These are phyloP conservation scores for Takifugu ocellatus DNA, from an alignment of 2,797 vertebrate species.

Conservation along the genomic window DNA sequence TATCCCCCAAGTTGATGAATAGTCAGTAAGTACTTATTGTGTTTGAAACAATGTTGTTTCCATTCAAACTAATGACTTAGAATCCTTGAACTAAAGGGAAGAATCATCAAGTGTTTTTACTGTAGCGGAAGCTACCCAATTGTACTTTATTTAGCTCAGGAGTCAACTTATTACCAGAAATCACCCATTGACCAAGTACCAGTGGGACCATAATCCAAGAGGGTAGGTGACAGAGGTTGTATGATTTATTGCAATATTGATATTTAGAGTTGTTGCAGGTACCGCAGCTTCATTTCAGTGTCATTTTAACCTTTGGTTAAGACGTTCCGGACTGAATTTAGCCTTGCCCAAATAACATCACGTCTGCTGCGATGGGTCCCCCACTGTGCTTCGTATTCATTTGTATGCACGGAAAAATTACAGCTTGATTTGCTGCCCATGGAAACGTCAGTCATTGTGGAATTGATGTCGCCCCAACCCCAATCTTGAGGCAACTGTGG, in stretches of 20 bases:
- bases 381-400: too few species aligned
- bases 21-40: background rate
- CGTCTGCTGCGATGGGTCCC: too few species aligned
- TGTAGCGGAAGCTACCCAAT: conserved; percentile 53
- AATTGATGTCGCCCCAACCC: background rate
- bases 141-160: conserved; percentile 47
- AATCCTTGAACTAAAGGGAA: conserved; percentile 25
- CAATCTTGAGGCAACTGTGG: background rate
- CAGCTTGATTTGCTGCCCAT: background rate
- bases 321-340: background rate
- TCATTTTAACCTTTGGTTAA: background rate
- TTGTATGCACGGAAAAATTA: background rate
- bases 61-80: conserved; percentile 27
- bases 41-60: conserved; percentile 35
- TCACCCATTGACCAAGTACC: conserved; percentile 20
- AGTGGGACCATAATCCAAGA: conserved; percentile 12
- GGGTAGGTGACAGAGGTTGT: background rate
- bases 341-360: too few species aligned
- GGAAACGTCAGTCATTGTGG: background rate
- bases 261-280: background rate
- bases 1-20: conserved; percentile 42
- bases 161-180: conserved; percentile 61
- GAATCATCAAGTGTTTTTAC: conserved; percentile 34
- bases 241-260: background rate
- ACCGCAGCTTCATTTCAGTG: too few species aligned